A percentile compares a stretch with the other conserved stretches of the same genome.
These are phyloP conservation scores for Caenorhabditis doughertyi DNA, from an alignment of 2,888 invertebrate genomes.

Conservation along the genomic window DNA sequence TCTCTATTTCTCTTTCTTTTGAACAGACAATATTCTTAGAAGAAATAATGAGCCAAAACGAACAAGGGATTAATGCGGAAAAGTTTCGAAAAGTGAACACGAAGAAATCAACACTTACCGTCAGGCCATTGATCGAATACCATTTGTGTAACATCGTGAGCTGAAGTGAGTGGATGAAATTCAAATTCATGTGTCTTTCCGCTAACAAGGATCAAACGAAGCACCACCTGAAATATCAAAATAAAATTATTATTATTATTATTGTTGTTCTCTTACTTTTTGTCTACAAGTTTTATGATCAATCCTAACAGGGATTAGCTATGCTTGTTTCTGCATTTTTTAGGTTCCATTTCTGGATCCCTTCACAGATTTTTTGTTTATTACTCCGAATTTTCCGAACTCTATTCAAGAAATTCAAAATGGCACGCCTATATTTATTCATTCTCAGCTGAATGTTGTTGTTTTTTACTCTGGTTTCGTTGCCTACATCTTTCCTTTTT, in stretches of 20 bases:
- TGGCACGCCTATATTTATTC: constrained; percentile 18
- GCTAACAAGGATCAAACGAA: constrained; percentile 97
- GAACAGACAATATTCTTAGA: background rate
- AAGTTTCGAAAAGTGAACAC: constrained; percentile 1
- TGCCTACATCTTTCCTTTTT: constrained; percentile 13
- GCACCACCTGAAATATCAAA: constrained; percentile 92
- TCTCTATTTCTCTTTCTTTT: background rate
- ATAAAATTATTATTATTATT: background rate
- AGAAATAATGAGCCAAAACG: constrained; percentile 43
- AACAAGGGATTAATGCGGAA: constrained; percentile 32
- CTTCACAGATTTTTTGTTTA: background rate
- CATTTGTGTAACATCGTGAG: constrained; percentile 98
- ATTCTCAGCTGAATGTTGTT: constrained; percentile 25
- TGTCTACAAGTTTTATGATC: no score
- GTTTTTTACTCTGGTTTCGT: constrained; percentile 19
- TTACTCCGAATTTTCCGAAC: background rate
- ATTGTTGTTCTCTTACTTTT: no score
- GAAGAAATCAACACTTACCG: constrained; percentile 86
- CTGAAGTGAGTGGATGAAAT: constrained; percentile 96
- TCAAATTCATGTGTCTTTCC: constrained; percentile 99
- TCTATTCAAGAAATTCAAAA: background rate
- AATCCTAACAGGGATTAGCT: no score
- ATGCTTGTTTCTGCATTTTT: no score
- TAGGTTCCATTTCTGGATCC: background rate
- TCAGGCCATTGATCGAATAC: constrained; percentile 99